Conservation (phyloP, 2,888 invertebrate species). For the Dorcus parallelipipedus region DNA sequence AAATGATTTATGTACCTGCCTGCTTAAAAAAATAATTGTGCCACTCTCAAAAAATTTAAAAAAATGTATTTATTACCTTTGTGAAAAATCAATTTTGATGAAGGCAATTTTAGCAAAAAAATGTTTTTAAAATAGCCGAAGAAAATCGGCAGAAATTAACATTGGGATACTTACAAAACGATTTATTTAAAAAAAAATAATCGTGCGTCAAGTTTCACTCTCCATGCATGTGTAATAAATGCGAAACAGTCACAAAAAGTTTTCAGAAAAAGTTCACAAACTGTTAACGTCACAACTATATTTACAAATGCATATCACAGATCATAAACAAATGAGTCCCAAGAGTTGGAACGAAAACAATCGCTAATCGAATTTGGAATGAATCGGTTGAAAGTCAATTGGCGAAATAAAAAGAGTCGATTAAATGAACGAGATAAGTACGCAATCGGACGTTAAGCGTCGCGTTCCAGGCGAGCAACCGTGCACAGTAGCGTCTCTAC, state of each 20-base stretch:
- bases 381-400: slow-evolving; percentile 22
- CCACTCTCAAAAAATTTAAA: background rate
- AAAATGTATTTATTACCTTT: no score
- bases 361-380: slow-evolving; percentile 7
- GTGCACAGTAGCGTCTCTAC: slow-evolving; percentile 26
- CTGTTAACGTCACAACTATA: no score
- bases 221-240: background rate
- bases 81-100: no score
- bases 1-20: no score
- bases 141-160: no score
- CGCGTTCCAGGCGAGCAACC: slow-evolving; percentile 30
- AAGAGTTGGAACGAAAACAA: background rate
- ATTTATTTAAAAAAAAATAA: background rate
- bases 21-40: background rate
- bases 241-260: background rate
- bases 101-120: no score
- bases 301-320: no score
- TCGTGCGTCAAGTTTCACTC: slow-evolving; percentile 4
- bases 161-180: no score
- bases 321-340: no score
- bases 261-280: background rate
- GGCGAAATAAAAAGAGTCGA: slow-evolving; percentile 26
- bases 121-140: no score
- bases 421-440: slow-evolving; percentile 22
- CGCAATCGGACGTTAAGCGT: slow-evolving; percentile 28